phyloP scores from a whole-genome alignment of 2,888 invertebrate genomes.

The Formica aserva region DNA sequence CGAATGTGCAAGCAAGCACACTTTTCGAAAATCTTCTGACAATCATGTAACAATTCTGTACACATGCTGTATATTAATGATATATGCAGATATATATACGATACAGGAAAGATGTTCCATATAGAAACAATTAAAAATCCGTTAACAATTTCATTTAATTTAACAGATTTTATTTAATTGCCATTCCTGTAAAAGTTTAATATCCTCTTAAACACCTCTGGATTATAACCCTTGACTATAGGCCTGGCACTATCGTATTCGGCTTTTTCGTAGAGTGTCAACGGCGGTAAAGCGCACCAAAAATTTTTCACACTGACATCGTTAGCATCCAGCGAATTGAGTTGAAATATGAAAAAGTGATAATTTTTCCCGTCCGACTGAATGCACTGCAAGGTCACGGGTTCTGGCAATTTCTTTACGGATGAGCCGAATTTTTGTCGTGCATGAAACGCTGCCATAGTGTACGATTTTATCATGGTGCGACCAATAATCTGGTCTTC shows the following conservation, averaged over 20 bases:
- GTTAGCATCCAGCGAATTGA: conserved; percentile 92
- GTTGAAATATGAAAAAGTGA: conserved; percentile 94
- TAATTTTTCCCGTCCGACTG: conserved; percentile 92
- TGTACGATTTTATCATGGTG: conserved; percentile 91
- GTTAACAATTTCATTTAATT: not conserved
- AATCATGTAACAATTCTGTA: conserved; percentile 47
- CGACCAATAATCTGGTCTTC: conserved; percentile 90
- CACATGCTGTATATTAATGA: not conserved
- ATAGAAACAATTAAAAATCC: not conserved
- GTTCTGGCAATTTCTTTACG: conserved; percentile 90
- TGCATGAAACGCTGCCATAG: conserved; percentile 92
- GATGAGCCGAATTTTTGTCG: conserved; percentile 90
- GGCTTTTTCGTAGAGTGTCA: conserved; percentile 90
- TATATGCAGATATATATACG: not conserved
- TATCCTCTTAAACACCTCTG: conserved; percentile 91
- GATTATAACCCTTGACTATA: conserved; percentile 91
- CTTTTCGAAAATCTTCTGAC: conserved; percentile 79
- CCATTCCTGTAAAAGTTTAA: conserved; percentile 92
- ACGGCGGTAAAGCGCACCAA: conserved; percentile 91
- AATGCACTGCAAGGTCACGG: conserved; percentile 93
- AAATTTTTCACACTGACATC: conserved; percentile 90
- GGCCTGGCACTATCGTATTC: conserved; percentile 89
- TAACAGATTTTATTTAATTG: conserved; percentile 33
- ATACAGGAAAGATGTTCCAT: not conserved
- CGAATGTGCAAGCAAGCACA: conserved; percentile 72